Evolutionary conservation across 2,113 vertebrate genomes (phyloP).

Genomic region (Notiomystis cincta): DNA sequence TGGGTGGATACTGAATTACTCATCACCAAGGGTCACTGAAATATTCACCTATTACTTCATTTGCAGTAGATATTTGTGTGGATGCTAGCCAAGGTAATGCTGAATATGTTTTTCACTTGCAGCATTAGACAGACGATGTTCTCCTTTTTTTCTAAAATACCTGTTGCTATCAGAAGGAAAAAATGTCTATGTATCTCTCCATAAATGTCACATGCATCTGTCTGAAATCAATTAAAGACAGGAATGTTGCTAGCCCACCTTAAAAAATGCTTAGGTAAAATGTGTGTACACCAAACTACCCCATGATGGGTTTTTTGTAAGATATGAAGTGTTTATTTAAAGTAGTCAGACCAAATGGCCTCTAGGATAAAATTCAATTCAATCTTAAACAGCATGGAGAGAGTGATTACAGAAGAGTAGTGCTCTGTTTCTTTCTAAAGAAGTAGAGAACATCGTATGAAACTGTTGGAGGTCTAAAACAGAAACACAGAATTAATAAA

Average conservation of each 20-base stretch:
- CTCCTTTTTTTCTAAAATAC: background rate
- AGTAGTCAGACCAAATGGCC: background rate
- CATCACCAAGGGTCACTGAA: constrained; percentile 29
- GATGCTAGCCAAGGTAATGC: background rate
- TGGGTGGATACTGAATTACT: constrained; percentile 52
- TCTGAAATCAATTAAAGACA: background rate
- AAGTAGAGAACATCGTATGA: background rate
- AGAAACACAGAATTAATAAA: background rate
- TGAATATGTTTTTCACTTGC: background rate
- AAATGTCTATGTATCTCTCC: background rate
- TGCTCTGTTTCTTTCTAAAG: background rate
- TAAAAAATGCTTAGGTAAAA: background rate
- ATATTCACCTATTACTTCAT: constrained; percentile 36
- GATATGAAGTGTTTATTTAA: background rate
- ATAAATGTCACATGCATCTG: background rate
- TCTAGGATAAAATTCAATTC: background rate
- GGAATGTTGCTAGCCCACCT: background rate
- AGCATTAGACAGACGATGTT: background rate
- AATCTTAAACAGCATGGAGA: background rate
- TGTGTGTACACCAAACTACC: background rate
- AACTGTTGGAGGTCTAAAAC: background rate
- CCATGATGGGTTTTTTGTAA: background rate
- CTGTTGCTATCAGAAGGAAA: background rate
- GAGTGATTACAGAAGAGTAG: background rate
- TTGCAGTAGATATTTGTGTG: background rate